These are phyloP conservation scores for Dendrolimus kikuchii DNA, from an alignment of 1,140 invertebrate genomes.

Conservation along the genomic window DNA sequence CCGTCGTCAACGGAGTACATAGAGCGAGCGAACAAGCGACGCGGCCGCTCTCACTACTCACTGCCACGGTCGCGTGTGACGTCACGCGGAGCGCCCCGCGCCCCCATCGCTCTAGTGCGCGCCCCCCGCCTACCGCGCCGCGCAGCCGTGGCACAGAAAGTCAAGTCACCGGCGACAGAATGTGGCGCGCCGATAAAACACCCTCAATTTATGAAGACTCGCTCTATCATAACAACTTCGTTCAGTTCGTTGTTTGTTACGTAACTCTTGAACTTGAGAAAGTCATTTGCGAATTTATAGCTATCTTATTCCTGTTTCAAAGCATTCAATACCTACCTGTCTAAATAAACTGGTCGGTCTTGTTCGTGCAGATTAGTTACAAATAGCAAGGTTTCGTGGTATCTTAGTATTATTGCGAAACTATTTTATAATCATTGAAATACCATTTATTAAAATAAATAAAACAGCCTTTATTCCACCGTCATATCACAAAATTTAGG, in stretches of 20 bases:
- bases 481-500: too few species aligned
- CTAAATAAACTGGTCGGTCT: background rate
- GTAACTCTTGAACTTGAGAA: slow-evolving; percentile 48
- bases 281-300: slow-evolving; percentile 22
- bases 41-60: slow-evolving; percentile 66
- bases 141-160: slow-evolving; percentile 58
- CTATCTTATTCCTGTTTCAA: slow-evolving; percentile 5
- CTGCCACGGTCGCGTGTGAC: slow-evolving; percentile 69
- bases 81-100: slow-evolving; percentile 43
- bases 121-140: slow-evolving; percentile 25
- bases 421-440: too few species aligned
- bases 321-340: background rate
- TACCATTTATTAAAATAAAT: too few species aligned
- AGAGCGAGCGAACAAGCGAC: slow-evolving; percentile 60
- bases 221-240: slow-evolving; percentile 49
- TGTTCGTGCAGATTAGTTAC: too few species aligned
- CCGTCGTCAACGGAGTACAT: slow-evolving; percentile 63
- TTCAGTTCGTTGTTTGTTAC: slow-evolving; percentile 27
- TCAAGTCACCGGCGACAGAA: slow-evolving; percentile 53
- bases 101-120: slow-evolving; percentile 11
- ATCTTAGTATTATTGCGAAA: too few species aligned
- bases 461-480: too few species aligned
- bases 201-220: slow-evolving; percentile 57
- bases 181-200: slow-evolving; percentile 59
- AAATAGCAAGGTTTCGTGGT: too few species aligned